phyloP scores from a whole-genome alignment of 2,797 vertebrate species.

The Chaenodraco wilsoni region DNA sequence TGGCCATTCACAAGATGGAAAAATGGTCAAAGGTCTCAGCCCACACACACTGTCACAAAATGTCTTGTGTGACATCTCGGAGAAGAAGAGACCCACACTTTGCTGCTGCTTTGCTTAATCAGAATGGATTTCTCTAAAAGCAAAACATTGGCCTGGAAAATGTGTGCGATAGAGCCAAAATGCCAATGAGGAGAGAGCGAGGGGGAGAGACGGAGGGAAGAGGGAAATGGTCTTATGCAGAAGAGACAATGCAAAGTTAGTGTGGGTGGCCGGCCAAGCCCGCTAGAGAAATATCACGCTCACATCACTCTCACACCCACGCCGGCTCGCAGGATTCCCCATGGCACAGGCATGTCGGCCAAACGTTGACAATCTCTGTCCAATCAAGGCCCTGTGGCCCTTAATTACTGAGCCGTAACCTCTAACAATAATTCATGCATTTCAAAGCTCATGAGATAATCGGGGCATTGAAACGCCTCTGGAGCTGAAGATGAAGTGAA shows the following conservation, averaged over 20 bases:
- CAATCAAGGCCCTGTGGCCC: conserved; percentile 73
- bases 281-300: conserved; percentile 59
- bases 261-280: conserved; percentile 74
- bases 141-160: conserved; percentile 59
- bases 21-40: conserved; percentile 67
- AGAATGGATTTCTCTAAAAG: conserved; percentile 72
- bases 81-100: conserved; percentile 65
- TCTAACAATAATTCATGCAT: conserved; percentile 78
- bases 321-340: conserved; percentile 63
- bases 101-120: conserved; percentile 65
- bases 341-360: conserved; percentile 51
- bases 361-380: conserved; percentile 71
- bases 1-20: conserved; percentile 47
- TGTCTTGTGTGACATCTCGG: conserved; percentile 59
- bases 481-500: conserved; percentile 65
- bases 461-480: conserved; percentile 71
- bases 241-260: conserved; percentile 68
- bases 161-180: conserved; percentile 61
- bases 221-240: conserved; percentile 54
- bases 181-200: conserved; percentile 43
- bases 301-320: conserved; percentile 52
- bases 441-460: conserved; percentile 80
- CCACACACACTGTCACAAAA: conserved; percentile 66
- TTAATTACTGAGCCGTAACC: conserved; percentile 81
- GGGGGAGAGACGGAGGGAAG: conserved; percentile 23